Percentiles rank a stretch among this genome's conserved stretches.
These are phyloP conservation scores for Machimus atricapillus DNA, from an alignment of 2,888 invertebrate genomes.

Conservation along the genomic window DNA sequence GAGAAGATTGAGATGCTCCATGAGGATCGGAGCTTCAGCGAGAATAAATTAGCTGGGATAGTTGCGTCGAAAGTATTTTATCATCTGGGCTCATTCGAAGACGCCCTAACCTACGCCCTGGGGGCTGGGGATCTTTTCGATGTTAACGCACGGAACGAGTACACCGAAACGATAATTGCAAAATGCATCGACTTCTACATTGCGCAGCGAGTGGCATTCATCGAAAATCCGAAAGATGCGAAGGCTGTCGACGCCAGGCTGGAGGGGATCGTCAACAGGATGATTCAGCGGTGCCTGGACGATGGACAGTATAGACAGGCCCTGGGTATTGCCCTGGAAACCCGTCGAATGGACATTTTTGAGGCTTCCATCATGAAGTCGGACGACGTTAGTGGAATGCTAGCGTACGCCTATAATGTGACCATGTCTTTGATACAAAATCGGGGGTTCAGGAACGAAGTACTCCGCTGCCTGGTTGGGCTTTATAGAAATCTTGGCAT, in stretches of 20 bases:
- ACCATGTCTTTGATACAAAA: conserved; percentile 97
- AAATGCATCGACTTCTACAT: conserved; percentile 98
- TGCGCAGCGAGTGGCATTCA: conserved; percentile 79
- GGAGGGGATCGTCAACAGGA: conserved; percentile 93
- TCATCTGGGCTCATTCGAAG: conserved; percentile 95
- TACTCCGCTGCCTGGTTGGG: conserved; percentile 86
- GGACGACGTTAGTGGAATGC: conserved; percentile 88
- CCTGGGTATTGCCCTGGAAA: conserved; percentile 94
- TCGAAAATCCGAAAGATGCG: conserved; percentile 71
- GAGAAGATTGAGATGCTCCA: conserved; percentile 97
- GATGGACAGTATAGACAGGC: conserved; percentile 96
- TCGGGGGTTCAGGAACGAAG: conserved; percentile 88
- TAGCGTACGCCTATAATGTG: conserved; percentile 94
- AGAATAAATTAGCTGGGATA: conserved; percentile 92
- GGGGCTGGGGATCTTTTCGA: conserved; percentile 95
- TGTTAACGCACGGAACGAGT: conserved; percentile 92
- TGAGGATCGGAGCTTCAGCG: conserved; percentile 87
- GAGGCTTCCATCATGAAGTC: conserved; percentile 90
- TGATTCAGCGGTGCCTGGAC: conserved; percentile 95
- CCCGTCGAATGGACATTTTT: conserved; percentile 96
- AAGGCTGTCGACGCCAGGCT: conserved; percentile 81
- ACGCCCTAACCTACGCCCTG: conserved; percentile 95
- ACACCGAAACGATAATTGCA: conserved; percentile 95
- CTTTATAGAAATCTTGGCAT: conserved; percentile 87
- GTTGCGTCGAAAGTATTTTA: conserved; percentile 99